These are phyloP conservation scores for Mesorhabditis sp. DNA, from an alignment of 2,888 invertebrate species.

Conservation along the genomic window DNA sequence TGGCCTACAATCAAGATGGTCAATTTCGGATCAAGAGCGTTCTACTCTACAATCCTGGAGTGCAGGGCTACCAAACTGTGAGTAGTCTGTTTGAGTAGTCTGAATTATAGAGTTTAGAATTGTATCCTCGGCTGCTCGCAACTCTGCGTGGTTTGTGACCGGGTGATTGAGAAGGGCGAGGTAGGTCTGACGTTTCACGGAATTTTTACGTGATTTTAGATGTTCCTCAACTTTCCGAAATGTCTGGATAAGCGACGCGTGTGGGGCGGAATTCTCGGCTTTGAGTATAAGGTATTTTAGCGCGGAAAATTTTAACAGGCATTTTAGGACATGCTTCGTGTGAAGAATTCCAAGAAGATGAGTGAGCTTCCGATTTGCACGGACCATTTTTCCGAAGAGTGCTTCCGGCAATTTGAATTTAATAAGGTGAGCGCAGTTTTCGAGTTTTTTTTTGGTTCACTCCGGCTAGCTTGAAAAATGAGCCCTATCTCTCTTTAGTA, in stretches of 20 bases:
- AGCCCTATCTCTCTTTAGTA: too few relatives aligned
- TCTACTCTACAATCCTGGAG: neutral
- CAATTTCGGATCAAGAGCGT: neutral
- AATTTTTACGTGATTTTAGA: constrained; percentile 2
- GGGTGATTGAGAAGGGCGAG: constrained; percentile 29
- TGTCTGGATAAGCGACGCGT: constrained; percentile 37
- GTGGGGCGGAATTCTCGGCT: constrained; percentile 42
- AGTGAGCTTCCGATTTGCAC: constrained; percentile 33
- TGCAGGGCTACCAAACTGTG: neutral
- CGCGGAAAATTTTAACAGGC: neutral
- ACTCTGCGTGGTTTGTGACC: constrained; percentile 32
- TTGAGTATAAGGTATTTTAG: constrained; percentile 32
- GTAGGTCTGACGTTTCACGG: neutral
- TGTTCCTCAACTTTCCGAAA: constrained; percentile 43
- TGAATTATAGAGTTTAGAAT: neutral
- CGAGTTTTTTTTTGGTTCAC: neutral
- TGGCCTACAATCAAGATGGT: neutral
- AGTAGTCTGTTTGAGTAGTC: neutral
- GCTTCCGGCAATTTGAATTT: constrained; percentile 17
- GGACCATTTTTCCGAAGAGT: constrained; percentile 42
- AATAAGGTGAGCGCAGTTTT: neutral
- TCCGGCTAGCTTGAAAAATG: too few relatives aligned
- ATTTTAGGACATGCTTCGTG: constrained; percentile 24
- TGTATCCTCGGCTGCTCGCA: neutral
- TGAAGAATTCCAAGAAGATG: constrained; percentile 13